A percentile compares a stretch with the other conserved stretches of the same genome.
These are phyloP conservation scores for Microctonus brassicae DNA, from an alignment of 2,888 invertebrate species.

Conservation along the genomic window DNA sequence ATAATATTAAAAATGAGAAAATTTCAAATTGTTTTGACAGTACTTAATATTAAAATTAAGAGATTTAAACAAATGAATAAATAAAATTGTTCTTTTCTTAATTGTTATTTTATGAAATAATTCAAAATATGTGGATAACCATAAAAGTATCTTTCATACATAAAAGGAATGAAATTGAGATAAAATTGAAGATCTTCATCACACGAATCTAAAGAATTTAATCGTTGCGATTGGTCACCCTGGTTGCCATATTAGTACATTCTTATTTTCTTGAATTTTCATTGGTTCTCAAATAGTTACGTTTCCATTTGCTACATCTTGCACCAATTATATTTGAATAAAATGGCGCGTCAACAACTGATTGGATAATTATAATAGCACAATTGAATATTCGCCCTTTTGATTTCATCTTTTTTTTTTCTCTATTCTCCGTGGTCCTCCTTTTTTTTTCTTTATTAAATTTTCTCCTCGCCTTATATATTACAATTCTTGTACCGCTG, in stretches of 20 bases:
- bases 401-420: background rate
- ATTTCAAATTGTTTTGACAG: no score
- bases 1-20: no score
- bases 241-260: conserved; percentile 27
- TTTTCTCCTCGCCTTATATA: background rate
- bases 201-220: no score
- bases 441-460: background rate
- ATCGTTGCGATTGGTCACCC: no score
- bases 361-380: conserved; percentile 1
- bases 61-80: no score
- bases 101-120: no score
- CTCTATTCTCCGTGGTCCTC: background rate
- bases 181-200: no score
- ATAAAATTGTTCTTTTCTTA: no score
- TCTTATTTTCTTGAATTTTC: background rate
- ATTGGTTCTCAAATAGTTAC: background rate
- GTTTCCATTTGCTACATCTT: background rate
- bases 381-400: background rate
- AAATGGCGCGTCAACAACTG: background rate
- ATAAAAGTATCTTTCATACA: conserved; percentile 63
- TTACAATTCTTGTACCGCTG: background rate
- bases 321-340: background rate
- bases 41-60: no score
- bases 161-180: conserved; percentile 62
- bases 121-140: no score